Evolutionary conservation across 2,113 vertebrate species (phyloP), one percentile per base, ranked within the genome.

Genomic region (Coryphaenoides rupestris): DNA sequence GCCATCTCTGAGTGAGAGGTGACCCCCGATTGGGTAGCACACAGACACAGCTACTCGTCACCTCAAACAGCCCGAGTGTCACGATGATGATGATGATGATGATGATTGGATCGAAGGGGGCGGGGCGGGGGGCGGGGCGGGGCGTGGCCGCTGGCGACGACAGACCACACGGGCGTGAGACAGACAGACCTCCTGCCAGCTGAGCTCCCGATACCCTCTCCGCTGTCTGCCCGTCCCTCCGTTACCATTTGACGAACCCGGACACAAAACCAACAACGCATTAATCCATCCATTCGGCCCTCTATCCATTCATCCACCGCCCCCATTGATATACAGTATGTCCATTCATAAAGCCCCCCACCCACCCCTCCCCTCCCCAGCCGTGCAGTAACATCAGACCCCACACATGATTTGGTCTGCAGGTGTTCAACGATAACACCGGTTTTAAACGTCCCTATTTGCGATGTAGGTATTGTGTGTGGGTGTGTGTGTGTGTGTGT

Each of bases 1-100:
- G 86, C 78, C 88, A 88, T 80, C 75, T 74, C 74, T 74, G 72
- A 84, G 80, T 74, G 72, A 84, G 80, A 83, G 77, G 68, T n/a
- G n/a, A n/a, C 62, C 68, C 52, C 15, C 26, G 54, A 77, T 89
- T 76, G 83, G 87, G 85, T 50, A 50, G 17, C 85, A 84, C 83
- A 74, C n/a, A n/a, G n/a, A 84, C 77, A 88, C 84, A 76, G 66
- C 73, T 74, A 78, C 80, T 81, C 77, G 70, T 78, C 82, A 87
- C 83, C 84, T 86, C 75, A 83, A 82, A 78, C 72, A 77, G n/a
- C n/a, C 78, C 79, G 73, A 73, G 65, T 82, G 73, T 84, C 83
- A 84, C 66, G n/a, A n/a, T n/a, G n/a, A n/a, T n/a, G n/a, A n/a
- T n/a, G n/a, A n/a, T n/a, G n/a, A n/a, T n/a, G n/a, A n/a, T n/a